Evolutionary conservation across 2,888 invertebrate species (phyloP), one percentile per base, ranked within the genome.

Genomic region (Synanthedon vespiformis): DNA sequence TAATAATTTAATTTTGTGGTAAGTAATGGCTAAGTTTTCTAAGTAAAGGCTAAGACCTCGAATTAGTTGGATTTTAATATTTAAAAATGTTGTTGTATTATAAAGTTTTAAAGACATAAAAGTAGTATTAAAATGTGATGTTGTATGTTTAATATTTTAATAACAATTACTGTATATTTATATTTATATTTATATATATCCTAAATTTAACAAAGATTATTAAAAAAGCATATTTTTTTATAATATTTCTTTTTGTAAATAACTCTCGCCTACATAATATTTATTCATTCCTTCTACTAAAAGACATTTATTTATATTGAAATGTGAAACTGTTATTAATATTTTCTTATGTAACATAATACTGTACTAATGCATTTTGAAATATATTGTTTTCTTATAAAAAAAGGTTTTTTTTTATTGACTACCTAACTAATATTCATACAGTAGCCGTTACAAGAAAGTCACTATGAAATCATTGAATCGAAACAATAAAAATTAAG

Each of bases 281-380:
- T 65, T 68, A 68, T 73, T 80, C 77, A 80, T 80, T 81, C 81
- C 80, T 80, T 72, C 68, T 57, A 75, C 75, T 79, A 79, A 81
- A 81, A 81, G 80, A 80, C 79, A 78, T 70, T 62, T 68, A 58
- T 59, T 63, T 57, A 63, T 62, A 34, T 34, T 10, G 34, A 34
- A 34, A 34, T 8, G 8, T 10, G 34, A 34, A 34, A 34, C 34
- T 34, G 2, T 34, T 62, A 61, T 67, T 65, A 34, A 67, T 67
- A 70, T 71, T 69, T 67, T 68, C 55, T 4, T 68, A 62, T 58
- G 55, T 62, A 61, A 53, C 57, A 53, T 56, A 44, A 41, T 52
- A 58, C 59, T 56, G 52, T 52, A 58, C 57, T 58, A 60, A 62
- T 58, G 54, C 56, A 58, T 55, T 8, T 34, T 56, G 54, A 61